These are phyloP conservation scores for Uromys caudimaculatus DNA, from an alignment of 2,797 vertebrate genomes.

Conservation along the genomic window DNA sequence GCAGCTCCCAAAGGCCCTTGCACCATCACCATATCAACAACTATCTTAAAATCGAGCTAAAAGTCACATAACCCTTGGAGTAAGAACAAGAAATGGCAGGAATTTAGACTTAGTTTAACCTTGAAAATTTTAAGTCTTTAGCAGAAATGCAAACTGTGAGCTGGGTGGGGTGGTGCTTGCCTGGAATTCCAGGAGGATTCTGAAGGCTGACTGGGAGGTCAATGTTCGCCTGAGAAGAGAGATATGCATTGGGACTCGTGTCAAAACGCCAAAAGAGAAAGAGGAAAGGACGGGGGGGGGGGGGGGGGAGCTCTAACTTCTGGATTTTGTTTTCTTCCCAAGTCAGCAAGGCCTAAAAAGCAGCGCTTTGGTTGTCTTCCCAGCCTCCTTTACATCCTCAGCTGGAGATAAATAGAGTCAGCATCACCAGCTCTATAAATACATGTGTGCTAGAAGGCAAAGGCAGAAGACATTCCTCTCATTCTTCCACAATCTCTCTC, in stretches of 20 bases:
- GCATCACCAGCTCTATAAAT: background rate
- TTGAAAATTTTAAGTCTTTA: constrained; percentile 5
- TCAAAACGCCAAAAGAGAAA: background rate
- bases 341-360: background rate
- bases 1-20: background rate
- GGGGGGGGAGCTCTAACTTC: background rate
- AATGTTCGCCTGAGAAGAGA: background rate
- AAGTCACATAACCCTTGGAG: background rate
- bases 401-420: background rate
- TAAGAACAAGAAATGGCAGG: background rate
- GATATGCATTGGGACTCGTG: background rate
- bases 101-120: constrained; percentile 47
- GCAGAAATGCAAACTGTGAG: background rate
- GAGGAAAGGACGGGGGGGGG: background rate
- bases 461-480: background rate
- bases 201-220: background rate
- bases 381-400: background rate
- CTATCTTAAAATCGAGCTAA: constrained; percentile 21
- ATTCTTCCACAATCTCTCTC: background rate
- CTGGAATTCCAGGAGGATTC: background rate
- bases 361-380: background rate
- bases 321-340: background rate
- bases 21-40: background rate
- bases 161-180: background rate
- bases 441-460: background rate